Evolutionary conservation across 2,113 vertebrate genomes (phyloP), one percentile per base, ranked within the genome.

Genomic region (Elachura formosa): DNA sequence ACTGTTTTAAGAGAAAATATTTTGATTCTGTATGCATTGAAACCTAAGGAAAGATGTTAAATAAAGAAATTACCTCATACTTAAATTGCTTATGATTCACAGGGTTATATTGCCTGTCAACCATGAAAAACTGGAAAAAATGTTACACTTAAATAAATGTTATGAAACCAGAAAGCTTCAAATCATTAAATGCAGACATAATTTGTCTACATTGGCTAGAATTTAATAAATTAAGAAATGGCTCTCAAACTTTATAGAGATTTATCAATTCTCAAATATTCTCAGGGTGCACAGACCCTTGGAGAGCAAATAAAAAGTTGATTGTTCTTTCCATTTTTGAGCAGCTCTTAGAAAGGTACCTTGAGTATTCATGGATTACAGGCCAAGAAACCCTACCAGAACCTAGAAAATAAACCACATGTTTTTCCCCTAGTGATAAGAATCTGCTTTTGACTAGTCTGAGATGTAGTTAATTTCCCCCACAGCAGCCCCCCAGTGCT

Each of bases 201-300:
- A 58, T 18, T 61, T 0, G 1, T 49, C 10, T 31, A 7, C 14
- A 24, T 24, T 61, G 14, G 3, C 8, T 78, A 89, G 8, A 84
- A 48, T 48, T 3, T 29, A 82, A 34, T 29, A 54, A 34, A 61
- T 43, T 48, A 18, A 61, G 8, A 84, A 51, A 6, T 29, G 3
- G 1, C 14, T 55, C 33, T 34, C 28, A 56, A n/a, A 6, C 67
- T 41, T 87, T 82, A 4, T 62, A 23, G 73, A 7, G 4, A 0
- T 73, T 69, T 69, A 1, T 38, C 5, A 10, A 4, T 54, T 19
- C 9, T 81, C 38, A 71, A 48, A 26, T 40, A 59, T 26, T 75
- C 7, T 62, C 25, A 20, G 3, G 10, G 13, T 5, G 3, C 6
- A 59, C 10, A 46, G 22, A 43, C 1, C 2, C 7, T 5, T 54